Conservation (phyloP, 2,113 vertebrate species). For the Fulmarus glacialis region DNA sequence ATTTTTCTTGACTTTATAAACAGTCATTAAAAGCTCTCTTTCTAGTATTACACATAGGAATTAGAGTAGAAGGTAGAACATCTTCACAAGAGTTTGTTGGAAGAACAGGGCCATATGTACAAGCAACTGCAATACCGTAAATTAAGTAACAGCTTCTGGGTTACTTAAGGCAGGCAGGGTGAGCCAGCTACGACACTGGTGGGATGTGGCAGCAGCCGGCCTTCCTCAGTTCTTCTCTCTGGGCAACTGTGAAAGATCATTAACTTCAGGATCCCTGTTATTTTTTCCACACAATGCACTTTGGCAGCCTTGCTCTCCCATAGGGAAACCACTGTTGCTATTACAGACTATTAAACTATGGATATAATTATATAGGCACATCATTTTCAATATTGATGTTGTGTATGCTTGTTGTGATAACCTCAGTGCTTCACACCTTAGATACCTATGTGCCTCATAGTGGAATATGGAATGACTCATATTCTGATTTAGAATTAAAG, state of each 20-base stretch:
- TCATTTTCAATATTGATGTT: not conserved
- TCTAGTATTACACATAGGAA: not conserved
- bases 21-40: not conserved
- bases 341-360: not conserved
- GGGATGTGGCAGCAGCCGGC: not conserved
- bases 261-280: too few relatives aligned
- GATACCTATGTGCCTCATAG: not conserved
- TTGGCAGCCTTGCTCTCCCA: not conserved
- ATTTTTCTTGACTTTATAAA: not conserved
- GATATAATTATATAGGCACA: not conserved
- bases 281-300: not conserved
- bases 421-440: not conserved
- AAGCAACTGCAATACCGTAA: not conserved
- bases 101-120: not conserved
- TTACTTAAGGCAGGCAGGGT: not conserved
- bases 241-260: rapidly evolving
- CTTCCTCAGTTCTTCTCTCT: not conserved
- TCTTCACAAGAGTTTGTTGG: not conserved
- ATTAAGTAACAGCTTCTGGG: not conserved
- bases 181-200: not conserved
- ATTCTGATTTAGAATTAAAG: not conserved
- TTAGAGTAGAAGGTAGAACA: not conserved
- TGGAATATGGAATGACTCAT: not conserved
- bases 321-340: not conserved
- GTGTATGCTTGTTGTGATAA: not conserved